Evolutionary conservation across 2,113 vertebrate species (phyloP).

Genomic region (Pteronura brasiliensis): DNA sequence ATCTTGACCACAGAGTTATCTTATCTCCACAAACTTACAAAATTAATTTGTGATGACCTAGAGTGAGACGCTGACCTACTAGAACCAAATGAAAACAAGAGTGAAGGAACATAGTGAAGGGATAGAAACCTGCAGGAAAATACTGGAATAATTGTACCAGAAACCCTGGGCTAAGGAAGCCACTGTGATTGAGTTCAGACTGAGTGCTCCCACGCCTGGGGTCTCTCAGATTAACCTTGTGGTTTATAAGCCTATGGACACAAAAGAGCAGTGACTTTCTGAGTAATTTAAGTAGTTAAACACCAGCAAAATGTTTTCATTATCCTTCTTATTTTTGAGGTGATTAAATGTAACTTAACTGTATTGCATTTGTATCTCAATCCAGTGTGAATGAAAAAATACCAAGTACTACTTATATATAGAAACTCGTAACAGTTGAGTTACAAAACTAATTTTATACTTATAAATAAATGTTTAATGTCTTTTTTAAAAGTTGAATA

Average conservation of each 20-base stretch:
- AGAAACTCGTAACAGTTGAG: constrained; percentile 81
- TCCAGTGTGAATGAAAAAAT: constrained; percentile 82
- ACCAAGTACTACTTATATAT: constrained; percentile 83
- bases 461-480: constrained; percentile 82
- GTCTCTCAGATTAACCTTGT: not conserved
- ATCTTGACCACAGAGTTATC: not conserved
- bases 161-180: not conserved
- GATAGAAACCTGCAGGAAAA: not conserved
- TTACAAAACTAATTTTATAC: constrained; percentile 76
- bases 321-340: constrained; percentile 81
- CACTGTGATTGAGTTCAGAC: not conserved
- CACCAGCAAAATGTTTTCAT: constrained; percentile 81
- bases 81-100: not conserved
- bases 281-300: constrained; percentile 75
- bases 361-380: constrained; percentile 83
- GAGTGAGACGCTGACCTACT: not conserved
- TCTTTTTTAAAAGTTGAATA: constrained; percentile 52
- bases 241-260: not conserved
- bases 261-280: not conserved
- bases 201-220: not conserved
- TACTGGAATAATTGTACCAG: not conserved
- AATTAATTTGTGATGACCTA: not conserved
- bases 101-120: not conserved
- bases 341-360: constrained; percentile 83
- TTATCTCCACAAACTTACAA: not conserved